These are phyloP conservation scores for Diplolepis rosae DNA, from an alignment of 2,888 invertebrate species.

Conservation along the genomic window DNA sequence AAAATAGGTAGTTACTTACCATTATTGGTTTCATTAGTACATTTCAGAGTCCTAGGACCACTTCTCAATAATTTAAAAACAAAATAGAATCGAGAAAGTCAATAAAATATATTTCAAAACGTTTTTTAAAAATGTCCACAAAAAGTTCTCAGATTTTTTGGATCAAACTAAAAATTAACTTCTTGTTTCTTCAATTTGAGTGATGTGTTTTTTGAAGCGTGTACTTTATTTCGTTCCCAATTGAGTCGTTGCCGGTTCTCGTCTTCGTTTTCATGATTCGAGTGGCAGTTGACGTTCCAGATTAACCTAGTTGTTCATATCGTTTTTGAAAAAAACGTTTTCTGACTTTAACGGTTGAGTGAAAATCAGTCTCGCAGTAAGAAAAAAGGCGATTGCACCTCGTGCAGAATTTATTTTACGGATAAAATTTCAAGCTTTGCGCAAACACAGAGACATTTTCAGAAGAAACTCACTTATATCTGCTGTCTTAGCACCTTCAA, in stretches of 20 bases:
- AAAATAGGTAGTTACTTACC: too few relatives aligned
- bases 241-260: constrained; percentile 27
- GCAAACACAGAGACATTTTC: constrained; percentile 22
- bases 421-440: constrained; percentile 27
- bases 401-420: constrained; percentile 29
- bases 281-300: constrained; percentile 61
- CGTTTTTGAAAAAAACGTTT: constrained; percentile 50
- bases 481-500: constrained; percentile 18
- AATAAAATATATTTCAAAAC: not conserved
- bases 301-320: constrained; percentile 66
- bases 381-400: constrained; percentile 25
- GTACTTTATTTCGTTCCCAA: constrained; percentile 15
- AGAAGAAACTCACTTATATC: constrained; percentile 13
- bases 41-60: too few relatives aligned
- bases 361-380: constrained; percentile 37
- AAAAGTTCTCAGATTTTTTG: not conserved
- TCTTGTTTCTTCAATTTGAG: constrained; percentile 39
- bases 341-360: constrained; percentile 48
- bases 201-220: constrained; percentile 42
- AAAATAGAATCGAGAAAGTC: not conserved
- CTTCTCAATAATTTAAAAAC: not conserved
- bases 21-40: too few relatives aligned
- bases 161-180: constrained; percentile 15
- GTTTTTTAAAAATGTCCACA: not conserved
- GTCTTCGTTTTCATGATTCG: constrained; percentile 40